Percentiles rank a stretch among this genome's conserved stretches.
Conservation (phyloP, 2,113 vertebrate genomes). For the Oxyruncus cristatus region DNA sequence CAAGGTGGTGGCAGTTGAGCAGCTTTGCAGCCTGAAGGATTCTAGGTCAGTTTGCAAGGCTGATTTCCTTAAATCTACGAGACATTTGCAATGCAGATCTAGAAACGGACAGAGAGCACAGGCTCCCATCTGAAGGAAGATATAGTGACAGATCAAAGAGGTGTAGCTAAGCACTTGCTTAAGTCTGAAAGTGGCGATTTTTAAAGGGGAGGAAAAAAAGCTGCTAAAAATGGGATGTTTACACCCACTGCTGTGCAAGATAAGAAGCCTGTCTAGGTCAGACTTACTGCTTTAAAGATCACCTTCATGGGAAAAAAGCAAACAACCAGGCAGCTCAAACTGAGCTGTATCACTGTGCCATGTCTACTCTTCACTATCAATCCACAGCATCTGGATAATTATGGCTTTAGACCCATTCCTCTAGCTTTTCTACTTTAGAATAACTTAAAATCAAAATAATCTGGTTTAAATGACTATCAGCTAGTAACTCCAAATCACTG, state of each 20-base stretch:
- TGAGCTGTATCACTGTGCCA: background rate
- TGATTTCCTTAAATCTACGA: background rate
- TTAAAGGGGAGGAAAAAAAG: background rate
- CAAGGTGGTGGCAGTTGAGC: background rate
- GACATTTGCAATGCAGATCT: background rate
- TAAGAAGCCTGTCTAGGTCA: conserved; percentile 22
- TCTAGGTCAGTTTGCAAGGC: background rate
- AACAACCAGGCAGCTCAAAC: background rate
- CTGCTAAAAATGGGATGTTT: conserved; percentile 13
- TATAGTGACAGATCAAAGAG: background rate
- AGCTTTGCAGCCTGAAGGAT: background rate
- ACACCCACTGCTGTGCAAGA: background rate
- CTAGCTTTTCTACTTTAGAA: background rate
- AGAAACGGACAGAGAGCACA: background rate
- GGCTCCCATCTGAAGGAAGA: background rate
- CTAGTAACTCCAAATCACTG: background rate
- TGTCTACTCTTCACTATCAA: background rate
- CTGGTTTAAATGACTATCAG: background rate
- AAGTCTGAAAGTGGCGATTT: background rate
- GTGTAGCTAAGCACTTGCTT: background rate
- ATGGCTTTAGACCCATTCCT: background rate
- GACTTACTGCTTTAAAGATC: conserved; percentile 28
- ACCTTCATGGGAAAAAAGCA: conserved; percentile 7
- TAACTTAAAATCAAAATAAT: background rate
- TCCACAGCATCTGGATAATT: background rate